phyloP scores from a whole-genome alignment of 1,140 invertebrate species.

The Argopecten irradians region DNA sequence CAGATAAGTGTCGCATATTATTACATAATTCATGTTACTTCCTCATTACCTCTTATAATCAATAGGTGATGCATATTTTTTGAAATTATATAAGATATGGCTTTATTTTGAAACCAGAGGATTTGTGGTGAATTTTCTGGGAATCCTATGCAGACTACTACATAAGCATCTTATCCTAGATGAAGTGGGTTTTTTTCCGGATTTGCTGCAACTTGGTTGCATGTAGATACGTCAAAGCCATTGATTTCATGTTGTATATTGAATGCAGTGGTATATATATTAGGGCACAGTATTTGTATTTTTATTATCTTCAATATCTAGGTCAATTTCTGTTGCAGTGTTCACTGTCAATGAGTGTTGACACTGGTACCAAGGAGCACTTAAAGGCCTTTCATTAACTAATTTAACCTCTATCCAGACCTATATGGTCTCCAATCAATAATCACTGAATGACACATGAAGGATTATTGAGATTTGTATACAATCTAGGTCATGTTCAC shows the following conservation, averaged over 20 bases:
- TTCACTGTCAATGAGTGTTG: neutral
- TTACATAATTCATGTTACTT: neutral
- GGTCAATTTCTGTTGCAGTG: neutral
- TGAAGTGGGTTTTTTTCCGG: neutral
- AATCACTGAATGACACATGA: neutral
- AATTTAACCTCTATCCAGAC: constrained; percentile 12
- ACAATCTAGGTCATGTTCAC: constrained; percentile 9
- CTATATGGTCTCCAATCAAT: neutral
- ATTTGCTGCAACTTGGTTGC: neutral
- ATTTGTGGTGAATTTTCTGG: neutral
- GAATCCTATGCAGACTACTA: neutral
- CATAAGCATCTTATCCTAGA: neutral
- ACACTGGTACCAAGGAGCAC: neutral
- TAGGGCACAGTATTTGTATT: neutral
- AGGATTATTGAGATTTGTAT: constrained; percentile 4
- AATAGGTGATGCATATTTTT: neutral
- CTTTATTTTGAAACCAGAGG: neutral
- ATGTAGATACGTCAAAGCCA: no score
- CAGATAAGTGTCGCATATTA: neutral
- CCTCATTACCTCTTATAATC: neutral
- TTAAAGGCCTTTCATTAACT: neutral
- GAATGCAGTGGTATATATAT: neutral
- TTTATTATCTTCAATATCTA: neutral
- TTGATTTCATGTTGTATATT: neutral
- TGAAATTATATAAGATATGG: no score